Conservation (phyloP, 2,888 invertebrate genomes). For the Raillietiella orientalis region DNA sequence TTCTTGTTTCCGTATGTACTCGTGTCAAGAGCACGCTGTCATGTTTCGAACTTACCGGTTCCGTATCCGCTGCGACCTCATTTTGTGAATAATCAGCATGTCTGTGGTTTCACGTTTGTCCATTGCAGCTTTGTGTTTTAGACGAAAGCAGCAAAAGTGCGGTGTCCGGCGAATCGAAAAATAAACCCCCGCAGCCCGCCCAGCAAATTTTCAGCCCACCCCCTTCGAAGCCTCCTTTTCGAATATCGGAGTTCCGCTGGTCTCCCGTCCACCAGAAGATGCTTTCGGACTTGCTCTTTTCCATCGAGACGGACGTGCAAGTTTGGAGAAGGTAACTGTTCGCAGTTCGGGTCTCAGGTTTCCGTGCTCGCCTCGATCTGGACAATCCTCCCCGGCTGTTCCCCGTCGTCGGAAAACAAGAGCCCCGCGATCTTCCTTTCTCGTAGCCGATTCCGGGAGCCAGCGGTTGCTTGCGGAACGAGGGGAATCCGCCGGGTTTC, state of each 20-base stretch:
- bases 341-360: too few species aligned
- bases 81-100: too few species aligned
- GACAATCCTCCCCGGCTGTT: neutral
- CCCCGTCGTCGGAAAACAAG: neutral
- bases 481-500: too few species aligned
- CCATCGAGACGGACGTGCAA: constrained; percentile 89
- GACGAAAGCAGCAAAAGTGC: constrained; percentile 19
- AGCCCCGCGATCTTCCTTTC: neutral
- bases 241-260: constrained; percentile 99
- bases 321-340: constrained; percentile 34
- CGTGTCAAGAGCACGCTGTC: too few species aligned
- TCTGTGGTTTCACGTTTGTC: too few species aligned
- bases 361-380: neutral
- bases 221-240: constrained; percentile 71
- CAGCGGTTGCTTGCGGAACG: too few species aligned
- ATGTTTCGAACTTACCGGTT: too few species aligned
- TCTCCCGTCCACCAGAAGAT: constrained; percentile 91
- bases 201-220: constrained; percentile 80
- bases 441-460: too few species aligned
- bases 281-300: constrained; percentile 78
- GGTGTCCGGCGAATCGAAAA: constrained; percentile 7
- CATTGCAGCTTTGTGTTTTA: constrained; percentile 6
- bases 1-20: too few species aligned
- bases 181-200: too few species aligned
- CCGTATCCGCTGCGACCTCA: too few species aligned